phyloP scores from a whole-genome alignment of 1,140 invertebrate species.

The Scaptomyza pallida region DNA sequence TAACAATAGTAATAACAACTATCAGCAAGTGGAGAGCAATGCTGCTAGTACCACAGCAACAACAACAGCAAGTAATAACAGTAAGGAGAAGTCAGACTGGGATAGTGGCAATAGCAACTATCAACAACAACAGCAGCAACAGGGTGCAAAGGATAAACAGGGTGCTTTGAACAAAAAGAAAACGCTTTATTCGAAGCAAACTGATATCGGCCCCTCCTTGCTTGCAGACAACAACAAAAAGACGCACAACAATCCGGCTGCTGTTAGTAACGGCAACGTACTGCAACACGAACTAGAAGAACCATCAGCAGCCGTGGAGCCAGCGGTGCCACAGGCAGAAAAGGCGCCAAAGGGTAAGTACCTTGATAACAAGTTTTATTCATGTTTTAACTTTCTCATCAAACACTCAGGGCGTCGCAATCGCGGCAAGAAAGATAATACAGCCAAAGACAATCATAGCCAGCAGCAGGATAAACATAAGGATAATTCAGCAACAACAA shows the following conservation, averaged over 20 bases:
- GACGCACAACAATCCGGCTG: slow-evolving; percentile 50
- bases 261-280: slow-evolving; percentile 71
- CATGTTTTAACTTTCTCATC: background rate
- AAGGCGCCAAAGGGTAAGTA: slow-evolving; percentile 72
- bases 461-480: slow-evolving; percentile 68
- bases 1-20: slow-evolving; percentile 46
- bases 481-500: slow-evolving; percentile 30
- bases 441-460: slow-evolving; percentile 83
- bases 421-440: slow-evolving; percentile 80
- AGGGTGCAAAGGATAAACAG: slow-evolving; percentile 66
- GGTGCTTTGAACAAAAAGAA: slow-evolving; percentile 38
- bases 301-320: slow-evolving; percentile 32
- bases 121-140: slow-evolving; percentile 65
- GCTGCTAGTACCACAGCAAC: slow-evolving; percentile 29
- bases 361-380: background rate
- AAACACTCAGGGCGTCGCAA: slow-evolving; percentile 76
- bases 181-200: slow-evolving; percentile 13
- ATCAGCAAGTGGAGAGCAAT: slow-evolving; percentile 59
- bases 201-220: slow-evolving; percentile 23
- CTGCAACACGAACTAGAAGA: slow-evolving; percentile 72
- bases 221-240: slow-evolving; percentile 72
- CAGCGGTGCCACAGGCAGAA: slow-evolving; percentile 62
- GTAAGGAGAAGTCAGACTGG: slow-evolving; percentile 80
- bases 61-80: slow-evolving; percentile 64
- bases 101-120: slow-evolving; percentile 71